Evolutionary conservation across 2,113 vertebrate species (phyloP), one percentile per base, ranked within the genome.

Genomic region (Talpa occidentalis): DNA sequence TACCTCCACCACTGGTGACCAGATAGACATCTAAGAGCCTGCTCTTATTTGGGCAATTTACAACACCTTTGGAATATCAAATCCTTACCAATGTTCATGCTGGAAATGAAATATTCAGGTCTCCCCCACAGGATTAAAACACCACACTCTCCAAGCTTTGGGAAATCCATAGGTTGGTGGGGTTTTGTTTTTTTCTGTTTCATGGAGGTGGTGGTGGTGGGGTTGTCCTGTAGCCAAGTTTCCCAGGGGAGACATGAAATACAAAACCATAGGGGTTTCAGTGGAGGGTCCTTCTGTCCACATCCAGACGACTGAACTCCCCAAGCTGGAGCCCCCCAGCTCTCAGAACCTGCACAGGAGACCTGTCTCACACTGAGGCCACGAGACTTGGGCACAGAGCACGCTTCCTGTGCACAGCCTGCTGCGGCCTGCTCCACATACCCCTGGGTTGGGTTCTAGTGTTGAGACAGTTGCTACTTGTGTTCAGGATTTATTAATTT

Each of bases 401-500:
- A 37, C 17, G 24, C 4, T 12, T 42, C 66, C 15, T 42, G 3
- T 22, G 19, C 67, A 44, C 35, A 76, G 26, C 32, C 30, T 59
- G n/a, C 66, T 26, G 72, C 52, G 7, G 1, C 66, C 74, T 32
- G 54, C 69, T 40, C 74, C 70, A 91, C 76, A 80, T 12, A 37
- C 28, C 69, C 16, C 0, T 0, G 35, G 40, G 62, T 35, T 32
- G 1, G 0, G 47, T 6, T 66, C n/a, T 28, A 28, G 6, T 22
- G 19, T 56, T 6, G 19, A 56, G 19, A 21, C 54, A 56, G 54
- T 11, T 56, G 54, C 54, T 22, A 56, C 54, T 54, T 56, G 54
- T 22, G 54, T 56, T 56, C 30, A 32, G 59, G 26, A 93, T 73
- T 87, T 47, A 95, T 87, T 91, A 44, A 79, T 52, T 77, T 90